phyloP scores from a whole-genome alignment of 2,888 invertebrate genomes.

The Galerucella pusilla region DNA sequence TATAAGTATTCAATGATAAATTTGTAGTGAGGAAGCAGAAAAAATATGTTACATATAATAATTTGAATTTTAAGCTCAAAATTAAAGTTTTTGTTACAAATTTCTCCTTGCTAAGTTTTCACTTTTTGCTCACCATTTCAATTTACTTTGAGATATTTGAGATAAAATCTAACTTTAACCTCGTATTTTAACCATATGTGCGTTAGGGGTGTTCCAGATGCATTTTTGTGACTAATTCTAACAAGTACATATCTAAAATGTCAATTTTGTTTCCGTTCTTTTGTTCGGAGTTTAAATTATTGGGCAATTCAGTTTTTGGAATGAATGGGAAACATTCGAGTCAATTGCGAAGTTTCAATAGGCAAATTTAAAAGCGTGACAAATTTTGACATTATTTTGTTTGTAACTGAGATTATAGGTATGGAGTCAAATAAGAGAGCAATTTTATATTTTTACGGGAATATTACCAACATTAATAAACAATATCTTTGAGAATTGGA shows the following conservation, averaged over 20 bases:
- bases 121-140: neutral
- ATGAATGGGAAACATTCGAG: conserved; percentile 24
- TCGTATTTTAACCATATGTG: conserved; percentile 34
- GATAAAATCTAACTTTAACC: neutral
- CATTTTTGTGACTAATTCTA: conserved; percentile 50
- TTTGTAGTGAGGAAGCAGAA: no score
- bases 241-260: conserved; percentile 47
- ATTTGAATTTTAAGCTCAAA: no score
- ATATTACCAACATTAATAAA: neutral
- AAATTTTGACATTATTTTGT: conserved; percentile 5
- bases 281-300: conserved; percentile 48
- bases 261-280: conserved; percentile 51
- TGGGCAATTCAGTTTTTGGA: conserved; percentile 39
- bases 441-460: neutral
- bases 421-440: neutral
- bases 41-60: no score
- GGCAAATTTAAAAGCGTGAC: conserved; percentile 17
- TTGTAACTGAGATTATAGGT: neutral
- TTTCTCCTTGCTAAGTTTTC: no score
- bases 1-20: no score
- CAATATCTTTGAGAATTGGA: no score
- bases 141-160: neutral
- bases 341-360: conserved; percentile 13
- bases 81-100: no score
- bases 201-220: conserved; percentile 46